Base-by-base conservation (phyloP, 2,113 vertebrate species). In the Narcine bancroftii region DNA sequence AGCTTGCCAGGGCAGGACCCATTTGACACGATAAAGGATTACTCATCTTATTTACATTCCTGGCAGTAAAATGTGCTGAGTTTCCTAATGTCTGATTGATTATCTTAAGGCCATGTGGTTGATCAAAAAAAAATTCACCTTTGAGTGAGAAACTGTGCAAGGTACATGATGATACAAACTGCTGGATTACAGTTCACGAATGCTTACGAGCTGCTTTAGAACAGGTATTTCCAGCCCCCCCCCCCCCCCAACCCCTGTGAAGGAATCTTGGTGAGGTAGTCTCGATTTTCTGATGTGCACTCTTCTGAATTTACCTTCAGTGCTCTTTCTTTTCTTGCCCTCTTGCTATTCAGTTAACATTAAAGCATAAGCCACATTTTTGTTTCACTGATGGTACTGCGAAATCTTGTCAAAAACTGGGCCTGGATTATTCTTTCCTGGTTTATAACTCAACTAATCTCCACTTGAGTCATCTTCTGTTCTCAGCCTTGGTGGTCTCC, bases 31-130 rank as follows among this genome's bases (percentile, higher is more conserved):
- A 26, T 29, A 81, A 83, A 53, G 45, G 79, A 29, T 83, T 83
- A 56, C 79, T 83, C 79, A 53, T 9, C 26, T n/a, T 83, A 53
- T 83, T 83, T 83, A 56, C 79, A 83, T 83, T 83, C 79, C 47
- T 53, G 50, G 33, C 50, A 29, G 33, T 83, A 83, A n/a, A n/a
- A 17, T 53, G 29, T 50, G 79, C 47, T 53, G 79, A 53, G 6
- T 83, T 53, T 53, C 47, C 5, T 33, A 83, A 83, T 53, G 47
- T 81, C 79, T 83, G 47, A 47, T 29, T 83, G 47, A 53, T 83
- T 53, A 53, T n/a, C 26, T 83, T 33, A 13, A n/a, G 79, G 26
- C 47, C 33, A 11, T 5, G 29, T 81, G 24, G 50, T 7, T 53
- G 26, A 50, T 60, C 6, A 60, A 60, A n/a, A n/a, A n/a, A n/a